These are phyloP conservation scores for Esox lucius DNA, from an alignment of 2,797 vertebrate species.

Conservation along the genomic window DNA sequence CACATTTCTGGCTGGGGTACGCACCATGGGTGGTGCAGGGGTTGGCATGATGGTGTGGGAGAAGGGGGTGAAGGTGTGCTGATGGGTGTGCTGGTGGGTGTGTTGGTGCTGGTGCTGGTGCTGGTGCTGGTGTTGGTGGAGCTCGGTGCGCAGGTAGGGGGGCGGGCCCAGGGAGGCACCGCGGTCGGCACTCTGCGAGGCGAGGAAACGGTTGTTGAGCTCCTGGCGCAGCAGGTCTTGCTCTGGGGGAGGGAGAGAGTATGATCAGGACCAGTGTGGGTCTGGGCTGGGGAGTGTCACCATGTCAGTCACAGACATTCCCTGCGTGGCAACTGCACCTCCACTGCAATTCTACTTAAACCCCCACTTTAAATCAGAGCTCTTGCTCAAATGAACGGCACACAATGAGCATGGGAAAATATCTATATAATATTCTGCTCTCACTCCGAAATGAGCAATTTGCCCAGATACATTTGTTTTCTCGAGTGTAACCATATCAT, in stretches of 20 bases:
- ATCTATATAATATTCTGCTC: constrained; percentile 51
- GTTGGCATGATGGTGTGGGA: constrained; percentile 98
- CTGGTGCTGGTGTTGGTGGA: constrained; percentile 94
- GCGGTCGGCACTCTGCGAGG: constrained; percentile 93
- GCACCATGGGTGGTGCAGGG: constrained; percentile 98
- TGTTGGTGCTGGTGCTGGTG: constrained; percentile 96
- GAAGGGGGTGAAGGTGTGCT: constrained; percentile 99
- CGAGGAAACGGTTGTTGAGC: constrained; percentile 96
- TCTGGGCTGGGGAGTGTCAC: not conserved
- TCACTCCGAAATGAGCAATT: constrained; percentile 56
- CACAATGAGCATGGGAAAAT: constrained; percentile 36
- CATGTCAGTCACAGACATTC: not conserved
- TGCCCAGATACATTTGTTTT: constrained; percentile 45
- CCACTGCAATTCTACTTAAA: constrained; percentile 55
- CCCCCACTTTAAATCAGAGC: constrained; percentile 36
- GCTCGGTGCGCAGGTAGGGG: constrained; percentile 96
- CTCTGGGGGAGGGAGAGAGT: constrained; percentile 69
- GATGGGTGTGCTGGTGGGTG: constrained; percentile 99
- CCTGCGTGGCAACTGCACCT: constrained; percentile 35
- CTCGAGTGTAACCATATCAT: constrained; percentile 53
- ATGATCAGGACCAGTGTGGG: not conserved
- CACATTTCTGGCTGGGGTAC: constrained; percentile 98
- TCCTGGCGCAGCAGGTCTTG: constrained; percentile 98
- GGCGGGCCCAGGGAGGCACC: constrained; percentile 90
- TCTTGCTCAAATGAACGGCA: not conserved